A percentile compares a stretch with the other conserved stretches of the same genome.
Conservation (phyloP, 2,113 vertebrate genomes). For the Embiotoca jacksoni region DNA sequence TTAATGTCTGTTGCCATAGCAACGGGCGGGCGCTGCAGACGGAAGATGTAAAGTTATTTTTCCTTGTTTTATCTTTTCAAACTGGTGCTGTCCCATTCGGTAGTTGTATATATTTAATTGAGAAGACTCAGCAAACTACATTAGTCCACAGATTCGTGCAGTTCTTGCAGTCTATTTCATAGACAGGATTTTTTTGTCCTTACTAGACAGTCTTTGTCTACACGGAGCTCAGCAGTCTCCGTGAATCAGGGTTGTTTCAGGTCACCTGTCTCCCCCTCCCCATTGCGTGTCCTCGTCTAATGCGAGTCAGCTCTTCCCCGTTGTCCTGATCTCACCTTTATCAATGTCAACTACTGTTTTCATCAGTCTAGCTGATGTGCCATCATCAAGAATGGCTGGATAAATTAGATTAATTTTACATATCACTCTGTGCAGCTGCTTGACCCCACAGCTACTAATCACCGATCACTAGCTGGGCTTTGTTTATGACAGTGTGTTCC, state of each 20-base stretch:
- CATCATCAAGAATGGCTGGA: slow-evolving; percentile 35
- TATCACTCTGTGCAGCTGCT: slow-evolving; percentile 56
- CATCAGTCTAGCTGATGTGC: slow-evolving; percentile 51
- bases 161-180: slow-evolving; percentile 25
- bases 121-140: slow-evolving; percentile 18
- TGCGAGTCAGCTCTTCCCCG: slow-evolving; percentile 2
- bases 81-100: slow-evolving; percentile 71
- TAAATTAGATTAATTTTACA: slow-evolving; percentile 55
- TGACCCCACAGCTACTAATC: slow-evolving; percentile 39
- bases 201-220: slow-evolving; percentile 55
- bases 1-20: slow-evolving; percentile 83
- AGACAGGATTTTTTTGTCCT: slow-evolving; percentile 5
- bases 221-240: slow-evolving; percentile 48
- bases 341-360: slow-evolving; percentile 35
- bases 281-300: slow-evolving; percentile 25
- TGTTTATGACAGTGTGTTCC: slow-evolving; percentile 39
- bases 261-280: slow-evolving; percentile 69
- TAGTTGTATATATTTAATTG: slow-evolving; percentile 38
- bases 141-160: slow-evolving; percentile 14
- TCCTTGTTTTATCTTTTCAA: slow-evolving; percentile 49
- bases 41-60: slow-evolving; percentile 72
- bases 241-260: slow-evolving; percentile 77
- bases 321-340: slow-evolving; percentile 64
- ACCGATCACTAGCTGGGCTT: slow-evolving; percentile 42
- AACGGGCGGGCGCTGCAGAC: slow-evolving; percentile 72